Conservation (phyloP, 1,140 invertebrate genomes). For the Drosophila lacertosa region DNA sequence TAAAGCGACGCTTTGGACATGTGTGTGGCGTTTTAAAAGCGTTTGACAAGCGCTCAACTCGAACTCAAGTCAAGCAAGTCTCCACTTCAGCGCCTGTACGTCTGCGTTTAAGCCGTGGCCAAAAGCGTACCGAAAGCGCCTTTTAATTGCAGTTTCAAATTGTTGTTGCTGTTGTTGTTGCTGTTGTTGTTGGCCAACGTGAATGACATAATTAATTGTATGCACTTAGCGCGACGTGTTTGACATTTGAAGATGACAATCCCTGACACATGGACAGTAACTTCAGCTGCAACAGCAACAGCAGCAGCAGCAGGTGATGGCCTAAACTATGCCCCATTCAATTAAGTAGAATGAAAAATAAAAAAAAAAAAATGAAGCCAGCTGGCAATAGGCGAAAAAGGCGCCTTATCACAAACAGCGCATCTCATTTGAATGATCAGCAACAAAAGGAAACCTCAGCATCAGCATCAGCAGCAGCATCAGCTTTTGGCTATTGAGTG, state of each 20-base stretch:
- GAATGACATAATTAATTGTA: conserved; percentile 83
- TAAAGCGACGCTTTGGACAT: conserved; percentile 55
- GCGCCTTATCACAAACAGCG: conserved; percentile 32
- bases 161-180: not conserved
- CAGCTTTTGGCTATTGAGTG: no score
- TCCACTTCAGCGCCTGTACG: conserved; percentile 39
- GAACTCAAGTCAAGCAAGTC: conserved; percentile 22
- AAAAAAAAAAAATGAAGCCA: conserved; percentile 13
- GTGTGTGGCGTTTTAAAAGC: conserved; percentile 81
- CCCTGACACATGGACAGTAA: conserved; percentile 30
- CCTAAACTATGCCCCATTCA: conserved; percentile 44
- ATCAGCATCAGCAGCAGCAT: no score
- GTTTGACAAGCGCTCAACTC: conserved; percentile 79
- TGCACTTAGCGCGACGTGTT: conserved; percentile 76
- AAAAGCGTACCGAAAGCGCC: conserved; percentile 62
- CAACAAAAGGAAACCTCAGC: conserved; percentile 41
- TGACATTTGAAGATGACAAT: conserved; percentile 79
- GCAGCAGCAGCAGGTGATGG: conserved; percentile 30
- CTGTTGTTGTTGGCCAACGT: conserved; percentile 52
- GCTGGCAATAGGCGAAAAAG: conserved; percentile 18
- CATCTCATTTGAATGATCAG: conserved; percentile 64
- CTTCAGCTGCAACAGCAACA: conserved; percentile 4
- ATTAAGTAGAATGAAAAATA: conserved; percentile 64
- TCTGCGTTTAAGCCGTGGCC: conserved; percentile 32
- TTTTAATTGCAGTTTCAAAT: conserved; percentile 77